Evolutionary conservation across 2,113 vertebrate species (phyloP).

Genomic region (Onychostoma macrolepis): DNA sequence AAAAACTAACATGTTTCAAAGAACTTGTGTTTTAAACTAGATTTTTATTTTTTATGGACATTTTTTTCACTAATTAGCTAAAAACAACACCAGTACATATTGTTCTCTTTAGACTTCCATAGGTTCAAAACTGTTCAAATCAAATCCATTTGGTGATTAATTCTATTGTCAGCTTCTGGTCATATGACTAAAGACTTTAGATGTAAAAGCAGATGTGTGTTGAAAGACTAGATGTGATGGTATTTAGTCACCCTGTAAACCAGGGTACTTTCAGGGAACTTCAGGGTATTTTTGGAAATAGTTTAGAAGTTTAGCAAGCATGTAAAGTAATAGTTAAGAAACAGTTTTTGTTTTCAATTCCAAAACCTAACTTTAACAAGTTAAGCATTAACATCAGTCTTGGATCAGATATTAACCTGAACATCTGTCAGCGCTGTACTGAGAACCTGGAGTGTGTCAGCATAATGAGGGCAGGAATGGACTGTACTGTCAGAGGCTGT

Average conservation of each 20-base stretch:
- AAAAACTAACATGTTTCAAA: not conserved
- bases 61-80: not conserved
- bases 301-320: slow-evolving; percentile 13
- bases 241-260: not conserved
- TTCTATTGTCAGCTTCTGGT: slow-evolving; percentile 1
- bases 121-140: not conserved
- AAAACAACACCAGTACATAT: not conserved
- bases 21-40: not conserved
- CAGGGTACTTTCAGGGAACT: too few relatives aligned
- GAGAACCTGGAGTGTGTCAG: slow-evolving; percentile 16
- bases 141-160: not conserved
- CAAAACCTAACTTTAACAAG: not conserved
- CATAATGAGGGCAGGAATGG: slow-evolving; percentile 39
- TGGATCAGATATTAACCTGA: slow-evolving; percentile 20
- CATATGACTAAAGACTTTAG: slow-evolving; percentile 5
- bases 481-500: slow-evolving; percentile 47
- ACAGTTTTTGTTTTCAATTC: not conserved
- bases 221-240: slow-evolving; percentile 19
- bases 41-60: not conserved
- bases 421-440: not conserved
- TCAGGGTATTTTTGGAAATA: not conserved
- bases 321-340: slow-evolving; percentile 1
- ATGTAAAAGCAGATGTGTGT: not conserved
- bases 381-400: slow-evolving; percentile 1
- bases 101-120: not conserved